A percentile compares a stretch with the other conserved stretches of the same genome.
These are phyloP conservation scores for Myodes glareolus DNA, from an alignment of 2,113 vertebrate species.

Conservation along the genomic window DNA sequence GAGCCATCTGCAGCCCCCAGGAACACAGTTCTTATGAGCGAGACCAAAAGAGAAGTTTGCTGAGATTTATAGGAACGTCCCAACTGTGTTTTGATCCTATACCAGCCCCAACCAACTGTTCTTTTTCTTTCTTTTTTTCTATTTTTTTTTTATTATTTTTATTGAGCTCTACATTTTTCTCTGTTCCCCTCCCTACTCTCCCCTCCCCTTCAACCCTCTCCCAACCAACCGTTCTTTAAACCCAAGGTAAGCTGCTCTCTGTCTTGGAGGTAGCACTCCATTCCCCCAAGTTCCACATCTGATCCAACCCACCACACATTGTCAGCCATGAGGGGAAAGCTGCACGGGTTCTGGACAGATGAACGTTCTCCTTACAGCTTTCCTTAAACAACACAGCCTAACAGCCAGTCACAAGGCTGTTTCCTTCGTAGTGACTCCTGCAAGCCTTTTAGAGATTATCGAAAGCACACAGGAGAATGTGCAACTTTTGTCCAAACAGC, in stretches of 20 bases:
- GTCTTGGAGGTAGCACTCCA: neutral
- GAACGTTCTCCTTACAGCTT: neutral
- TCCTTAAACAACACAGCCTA: neutral
- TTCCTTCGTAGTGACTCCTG: neutral
- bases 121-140: neutral
- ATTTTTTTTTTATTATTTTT: no score
- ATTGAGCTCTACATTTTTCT: no score
- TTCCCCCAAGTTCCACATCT: neutral
- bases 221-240: neutral
- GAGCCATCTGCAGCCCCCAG: neutral
- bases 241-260: neutral
- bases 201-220: no score
- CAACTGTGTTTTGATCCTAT: neutral
- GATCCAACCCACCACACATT: neutral
- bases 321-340: neutral
- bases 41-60: neutral
- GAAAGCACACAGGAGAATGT: neutral
- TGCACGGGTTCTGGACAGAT: fast-evolving
- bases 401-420: neutral
- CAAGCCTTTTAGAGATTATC: neutral
- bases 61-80: neutral
- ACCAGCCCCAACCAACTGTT: neutral
- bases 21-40: neutral
- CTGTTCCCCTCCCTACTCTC: no score
- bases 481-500: neutral